phyloP scores from a whole-genome alignment of 2,797 vertebrate species.

The Antennarius maculatus region DNA sequence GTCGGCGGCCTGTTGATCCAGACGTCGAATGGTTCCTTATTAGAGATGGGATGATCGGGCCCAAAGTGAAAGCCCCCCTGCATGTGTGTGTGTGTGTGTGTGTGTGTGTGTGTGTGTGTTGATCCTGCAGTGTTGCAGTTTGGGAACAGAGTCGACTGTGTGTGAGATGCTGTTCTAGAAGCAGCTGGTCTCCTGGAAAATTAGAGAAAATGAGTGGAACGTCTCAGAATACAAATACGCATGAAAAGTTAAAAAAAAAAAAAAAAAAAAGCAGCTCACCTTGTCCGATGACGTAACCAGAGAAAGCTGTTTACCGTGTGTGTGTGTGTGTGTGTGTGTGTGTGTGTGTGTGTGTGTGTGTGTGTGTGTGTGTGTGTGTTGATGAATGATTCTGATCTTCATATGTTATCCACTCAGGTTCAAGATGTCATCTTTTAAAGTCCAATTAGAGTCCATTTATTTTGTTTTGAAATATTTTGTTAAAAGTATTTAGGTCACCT shows the following conservation, averaged over 20 bases:
- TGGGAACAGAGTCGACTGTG: slow-evolving; percentile 39
- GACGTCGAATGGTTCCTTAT: slow-evolving; percentile 68
- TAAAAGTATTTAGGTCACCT: no score
- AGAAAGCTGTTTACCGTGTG: not conserved
- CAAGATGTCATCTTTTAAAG: no score
- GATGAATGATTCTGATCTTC: no score
- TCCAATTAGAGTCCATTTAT: no score
- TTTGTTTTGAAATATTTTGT: no score
- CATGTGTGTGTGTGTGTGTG: slow-evolving; percentile 8
- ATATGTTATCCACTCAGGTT: no score
- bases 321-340: no score
- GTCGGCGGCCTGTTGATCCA: slow-evolving; percentile 66
- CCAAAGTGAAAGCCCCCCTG: slow-evolving; percentile 52
- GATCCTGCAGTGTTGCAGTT: slow-evolving; percentile 39
- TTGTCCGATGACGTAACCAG: slow-evolving; percentile 25
- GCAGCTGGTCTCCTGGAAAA: slow-evolving; percentile 45
- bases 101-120: slow-evolving; percentile 18
- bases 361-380: no score
- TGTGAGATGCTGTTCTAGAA: slow-evolving; percentile 28
- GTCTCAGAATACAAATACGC: slow-evolving; percentile 40
- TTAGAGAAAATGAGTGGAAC: slow-evolving; percentile 25
- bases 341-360: no score
- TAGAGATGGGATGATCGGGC: slow-evolving; percentile 35
- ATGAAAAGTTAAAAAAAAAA: no score
- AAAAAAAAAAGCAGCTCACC: slow-evolving; percentile 12